Evolutionary conservation across 2,888 invertebrate genomes (phyloP).

Genomic region (Coecobrya sp.): DNA sequence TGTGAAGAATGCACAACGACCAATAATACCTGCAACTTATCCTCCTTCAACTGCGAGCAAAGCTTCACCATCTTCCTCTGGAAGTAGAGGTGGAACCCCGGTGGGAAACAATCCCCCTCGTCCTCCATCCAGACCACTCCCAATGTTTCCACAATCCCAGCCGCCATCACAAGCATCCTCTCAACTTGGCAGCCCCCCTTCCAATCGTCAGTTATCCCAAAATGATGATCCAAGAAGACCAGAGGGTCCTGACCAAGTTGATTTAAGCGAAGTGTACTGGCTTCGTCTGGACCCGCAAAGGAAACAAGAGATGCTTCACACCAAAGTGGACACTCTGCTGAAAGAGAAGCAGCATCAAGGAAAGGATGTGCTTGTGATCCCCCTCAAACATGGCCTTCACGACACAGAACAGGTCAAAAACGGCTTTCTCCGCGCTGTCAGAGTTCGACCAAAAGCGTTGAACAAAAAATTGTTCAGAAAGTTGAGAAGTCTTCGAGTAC

Average conservation of each 20-base stretch:
- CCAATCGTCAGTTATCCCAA: background rate
- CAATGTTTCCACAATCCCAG: background rate
- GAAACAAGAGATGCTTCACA: conserved; percentile 52
- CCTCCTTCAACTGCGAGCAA: background rate
- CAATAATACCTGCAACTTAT: background rate
- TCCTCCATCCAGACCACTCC: background rate
- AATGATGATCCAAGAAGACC: too few relatives aligned
- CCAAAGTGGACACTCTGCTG: conserved; percentile 73
- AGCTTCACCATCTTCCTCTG: too few relatives aligned
- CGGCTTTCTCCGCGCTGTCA: conserved; percentile 78
- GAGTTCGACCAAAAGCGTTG: conserved; percentile 43
- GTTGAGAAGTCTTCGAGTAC: conserved; percentile 43
- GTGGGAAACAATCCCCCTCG: background rate
- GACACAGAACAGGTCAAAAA: conserved; percentile 67
- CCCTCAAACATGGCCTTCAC: conserved; percentile 66
- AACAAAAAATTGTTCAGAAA: conserved; percentile 14
- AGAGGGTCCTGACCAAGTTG: too few relatives aligned
- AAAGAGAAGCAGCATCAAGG: conserved; percentile 60
- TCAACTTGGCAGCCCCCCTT: background rate
- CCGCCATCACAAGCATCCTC: background rate
- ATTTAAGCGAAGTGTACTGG: conserved; percentile 83
- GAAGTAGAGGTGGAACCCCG: too few relatives aligned
- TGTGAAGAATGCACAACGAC: background rate
- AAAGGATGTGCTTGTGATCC: conserved; percentile 82
- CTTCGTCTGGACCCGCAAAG: conserved; percentile 72